Base-by-base conservation (phyloP, 1,140 invertebrate genomes). In the Tetramorium alpestre region DNA sequence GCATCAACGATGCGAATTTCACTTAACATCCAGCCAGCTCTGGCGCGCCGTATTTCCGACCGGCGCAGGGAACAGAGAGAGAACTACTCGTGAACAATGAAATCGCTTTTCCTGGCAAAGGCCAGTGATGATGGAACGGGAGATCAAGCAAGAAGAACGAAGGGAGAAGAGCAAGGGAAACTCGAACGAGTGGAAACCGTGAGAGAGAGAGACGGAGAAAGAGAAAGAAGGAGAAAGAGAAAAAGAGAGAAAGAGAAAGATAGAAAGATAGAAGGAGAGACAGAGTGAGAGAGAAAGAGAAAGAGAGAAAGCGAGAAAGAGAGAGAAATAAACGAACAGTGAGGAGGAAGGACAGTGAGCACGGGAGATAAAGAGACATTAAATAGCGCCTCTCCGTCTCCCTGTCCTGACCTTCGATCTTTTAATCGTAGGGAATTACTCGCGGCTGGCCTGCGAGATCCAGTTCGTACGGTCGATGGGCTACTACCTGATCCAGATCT, bases 401-500 rank as follows among this genome's bases (percentile, higher is more conserved):
- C 87, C 89, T 90, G 58, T 91, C 90, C 85, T 91, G 72, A 91
- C 89, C 89, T 86, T 91, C 89, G 89, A 91, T 91, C 89, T 91
- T 91, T 91, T 91, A 89, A 91, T 91, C 89, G 89, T 96, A 99
- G 99, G 99, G 96, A 99, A 99, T 96, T 99, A 99, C 96, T 99
- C 99, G 92, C 97, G 99, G 93, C 96, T 99, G 96, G 98, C 98
- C 86, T 99, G 98, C 96, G 98, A 99, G 96, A 99, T 99, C 95
- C 98, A 99, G 96, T 99, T 99, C 96, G 98, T 99, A 86, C 97
- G 99, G 88, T 99, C 98, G 92, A 99, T 99, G 98, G 99, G 99
- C 93, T 99, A 99, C 97, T 99, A 99, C 96, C 96, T 99, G 93
- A 99, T 99, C 96, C 99, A 99, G 96, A 99, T 99, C 95, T 99